Evolutionary conservation across 2,888 invertebrate genomes (phyloP), one percentile per base, ranked within the genome.

Genomic region (Mythimna impura): DNA sequence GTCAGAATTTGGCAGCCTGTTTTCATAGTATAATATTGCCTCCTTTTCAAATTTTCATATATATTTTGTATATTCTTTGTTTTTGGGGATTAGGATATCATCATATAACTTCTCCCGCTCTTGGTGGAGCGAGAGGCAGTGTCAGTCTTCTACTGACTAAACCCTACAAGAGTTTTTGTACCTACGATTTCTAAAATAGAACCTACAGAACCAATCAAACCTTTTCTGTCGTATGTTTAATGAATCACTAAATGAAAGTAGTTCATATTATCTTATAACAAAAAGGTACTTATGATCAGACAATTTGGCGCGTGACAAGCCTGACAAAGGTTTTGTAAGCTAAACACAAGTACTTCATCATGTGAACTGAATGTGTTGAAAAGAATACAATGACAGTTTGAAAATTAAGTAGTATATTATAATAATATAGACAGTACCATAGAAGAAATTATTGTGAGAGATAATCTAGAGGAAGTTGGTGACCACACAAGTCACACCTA

Each of bases 221-320:
- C 17, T 36, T 57, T 40, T n/a, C 14, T 6, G 25, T 20, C 57
- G 54, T 43, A 55, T 78, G 77, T 68, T 52, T 63, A 58, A 50
- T 47, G 22, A 36, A 40, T 60, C 50, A 47, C 10, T 58, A 50
- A 30, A 54, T 20, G 9, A 43, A 50, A 30, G 25, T 63, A 40
- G 55, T 30, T 52, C 34, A 69, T 36, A 1, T 66, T 55, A 65
- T 62, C 50, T 55, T 50, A 73, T 63, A 62, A 74, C 55, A 69
- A 70, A 34, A 62, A 7, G 17, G 43, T 36, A 25, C 34, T 22
- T 20, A 10, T 10, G 8, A 60, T 50, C 34, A 61, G 25, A 70
- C 34, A 71, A 62, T 52, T 43, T 61, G 9, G 17, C 57, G 10
- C 57, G 22, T 69, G 63, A 54, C 50, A 22, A 50, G 4, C 10